Percentiles rank a stretch among this genome's conserved stretches.
phyloP scores from a whole-genome alignment of 2,888 invertebrate species.

The Anoplius nigerrimus region DNA sequence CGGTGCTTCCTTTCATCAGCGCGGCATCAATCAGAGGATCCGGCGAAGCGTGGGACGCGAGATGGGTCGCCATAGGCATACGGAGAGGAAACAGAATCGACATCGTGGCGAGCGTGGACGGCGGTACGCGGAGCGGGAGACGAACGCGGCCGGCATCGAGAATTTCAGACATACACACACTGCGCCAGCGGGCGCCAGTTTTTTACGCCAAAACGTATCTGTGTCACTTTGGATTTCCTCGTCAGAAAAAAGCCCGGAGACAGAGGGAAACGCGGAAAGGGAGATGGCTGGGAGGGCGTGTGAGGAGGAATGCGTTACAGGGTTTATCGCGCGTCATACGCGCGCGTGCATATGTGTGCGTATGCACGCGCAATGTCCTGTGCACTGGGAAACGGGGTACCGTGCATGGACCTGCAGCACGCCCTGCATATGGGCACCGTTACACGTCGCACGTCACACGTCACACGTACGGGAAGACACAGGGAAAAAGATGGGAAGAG shows the following conservation, averaged over 20 bases:
- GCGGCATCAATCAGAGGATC: not conserved
- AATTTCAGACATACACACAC: constrained; percentile 12
- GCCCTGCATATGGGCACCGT: constrained; percentile 8
- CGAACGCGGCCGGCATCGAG: constrained; percentile 5
- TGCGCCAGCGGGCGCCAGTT: constrained; percentile 4
- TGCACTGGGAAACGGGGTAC: not conserved
- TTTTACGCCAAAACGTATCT: constrained; percentile 25
- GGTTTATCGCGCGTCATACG: too few relatives aligned
- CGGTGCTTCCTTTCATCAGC: not conserved
- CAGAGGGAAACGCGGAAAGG: not conserved
- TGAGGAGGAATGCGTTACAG: too few relatives aligned
- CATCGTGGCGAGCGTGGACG: not conserved
- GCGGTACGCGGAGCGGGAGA: not conserved
- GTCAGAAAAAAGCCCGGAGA: constrained; percentile 22
- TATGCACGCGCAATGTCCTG: not conserved
- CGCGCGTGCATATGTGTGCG: too few relatives aligned
- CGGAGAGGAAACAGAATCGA: not conserved
- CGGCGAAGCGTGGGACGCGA: not conserved
- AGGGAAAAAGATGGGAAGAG: too few relatives aligned
- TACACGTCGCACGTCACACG: too few relatives aligned
- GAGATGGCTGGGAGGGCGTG: not conserved
- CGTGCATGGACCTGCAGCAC: constrained; percentile 22
- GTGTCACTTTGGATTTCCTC: constrained; percentile 31
- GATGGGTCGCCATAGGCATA: not conserved
- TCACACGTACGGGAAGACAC: too few relatives aligned